Evolutionary conservation across 2,797 vertebrate species (phyloP).

Genomic region (Paguma larvata): DNA sequence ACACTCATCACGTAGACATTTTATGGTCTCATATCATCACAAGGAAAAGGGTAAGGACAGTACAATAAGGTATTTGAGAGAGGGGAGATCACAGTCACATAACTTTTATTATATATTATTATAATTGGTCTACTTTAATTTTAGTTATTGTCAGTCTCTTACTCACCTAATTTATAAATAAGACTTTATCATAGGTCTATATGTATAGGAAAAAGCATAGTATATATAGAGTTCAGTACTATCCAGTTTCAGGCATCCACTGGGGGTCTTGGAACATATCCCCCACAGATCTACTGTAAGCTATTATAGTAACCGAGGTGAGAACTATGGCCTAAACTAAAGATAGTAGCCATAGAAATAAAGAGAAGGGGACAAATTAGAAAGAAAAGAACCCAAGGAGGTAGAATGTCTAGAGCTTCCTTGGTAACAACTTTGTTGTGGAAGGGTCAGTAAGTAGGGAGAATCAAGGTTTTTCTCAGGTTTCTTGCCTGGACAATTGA

Average conservation of each 20-base stretch:
- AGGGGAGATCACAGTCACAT: neutral
- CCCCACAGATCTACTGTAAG: neutral
- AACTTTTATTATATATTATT: neutral
- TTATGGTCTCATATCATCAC: neutral
- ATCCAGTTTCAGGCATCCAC: neutral
- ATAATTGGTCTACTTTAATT: neutral
- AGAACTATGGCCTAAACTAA: conserved; percentile 25
- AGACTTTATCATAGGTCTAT: neutral
- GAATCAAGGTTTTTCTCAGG: conserved; percentile 42
- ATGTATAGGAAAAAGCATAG: neutral
- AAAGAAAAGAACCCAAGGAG: neutral
- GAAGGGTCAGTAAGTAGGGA: neutral
- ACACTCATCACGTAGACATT: neutral
- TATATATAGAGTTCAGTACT: neutral
- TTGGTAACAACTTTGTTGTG: conserved; percentile 23
- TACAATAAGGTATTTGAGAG: neutral
- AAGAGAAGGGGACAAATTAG: conserved; percentile 27
- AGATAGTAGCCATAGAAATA: neutral
- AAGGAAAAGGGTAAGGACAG: neutral
- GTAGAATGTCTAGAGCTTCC: neutral
- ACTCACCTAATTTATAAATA: neutral
- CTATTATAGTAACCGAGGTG: conserved; percentile 39
- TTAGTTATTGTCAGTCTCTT: neutral
- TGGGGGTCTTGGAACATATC: neutral
- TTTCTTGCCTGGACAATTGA: conserved; percentile 55